Conservation (phyloP, 1,140 invertebrate genomes). For the Tyrophagus putrescentiae region DNA sequence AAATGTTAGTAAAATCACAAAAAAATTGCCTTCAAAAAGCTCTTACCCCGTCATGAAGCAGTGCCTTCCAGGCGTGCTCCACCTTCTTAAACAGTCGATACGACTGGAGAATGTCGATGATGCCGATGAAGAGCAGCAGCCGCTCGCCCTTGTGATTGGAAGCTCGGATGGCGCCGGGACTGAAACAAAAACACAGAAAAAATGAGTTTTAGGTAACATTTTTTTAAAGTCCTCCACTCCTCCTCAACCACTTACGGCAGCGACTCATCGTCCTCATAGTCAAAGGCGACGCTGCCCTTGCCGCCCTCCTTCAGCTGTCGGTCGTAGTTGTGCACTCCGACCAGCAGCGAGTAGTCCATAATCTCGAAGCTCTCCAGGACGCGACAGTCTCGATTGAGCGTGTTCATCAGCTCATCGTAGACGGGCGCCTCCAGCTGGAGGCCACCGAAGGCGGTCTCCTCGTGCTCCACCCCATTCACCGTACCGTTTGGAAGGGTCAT, state of each 20-base stretch:
- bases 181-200: slow-evolving; percentile 20
- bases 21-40: not conserved
- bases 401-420: slow-evolving; percentile 80
- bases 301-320: not conserved
- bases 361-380: slow-evolving; percentile 97
- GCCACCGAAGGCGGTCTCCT: slow-evolving; percentile 41
- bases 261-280: slow-evolving; percentile 89
- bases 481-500: not conserved
- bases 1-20: not conserved
- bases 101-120: slow-evolving; percentile 94
- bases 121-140: slow-evolving; percentile 77
- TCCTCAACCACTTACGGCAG: slow-evolving; percentile 51
- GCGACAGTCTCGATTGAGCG: slow-evolving; percentile 86
- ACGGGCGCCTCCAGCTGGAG: slow-evolving; percentile 86
- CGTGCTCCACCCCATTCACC: not conserved
- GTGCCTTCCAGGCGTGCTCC: slow-evolving; percentile 90
- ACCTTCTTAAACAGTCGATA: slow-evolving; percentile 89
- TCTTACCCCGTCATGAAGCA: slow-evolving; percentile 88
- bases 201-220: not conserved
- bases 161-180: slow-evolving; percentile 84
- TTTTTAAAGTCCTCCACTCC: too few relatives aligned
- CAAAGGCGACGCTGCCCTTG: slow-evolving; percentile 72
- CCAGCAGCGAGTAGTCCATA: slow-evolving; percentile 93
- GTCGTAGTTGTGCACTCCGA: slow-evolving; percentile 87
- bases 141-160: slow-evolving; percentile 85